Percentiles rank a stretch among this genome's conserved stretches.
These are phyloP conservation scores for Nudaria mundana DNA, from an alignment of 2,888 invertebrate species.

Conservation along the genomic window DNA sequence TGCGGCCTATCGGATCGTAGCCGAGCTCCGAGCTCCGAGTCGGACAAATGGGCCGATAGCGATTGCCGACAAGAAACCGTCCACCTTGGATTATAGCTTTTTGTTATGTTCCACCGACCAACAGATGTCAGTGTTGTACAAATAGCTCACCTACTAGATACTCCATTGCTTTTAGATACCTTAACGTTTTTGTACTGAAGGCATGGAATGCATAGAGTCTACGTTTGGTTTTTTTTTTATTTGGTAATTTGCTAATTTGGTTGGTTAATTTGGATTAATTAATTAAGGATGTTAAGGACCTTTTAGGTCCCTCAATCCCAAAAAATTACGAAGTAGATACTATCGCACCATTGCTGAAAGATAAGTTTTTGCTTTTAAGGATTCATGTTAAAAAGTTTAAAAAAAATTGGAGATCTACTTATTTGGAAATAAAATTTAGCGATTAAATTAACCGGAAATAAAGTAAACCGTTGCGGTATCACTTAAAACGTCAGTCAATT, in stretches of 20 bases:
- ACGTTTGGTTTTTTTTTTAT: too few relatives aligned
- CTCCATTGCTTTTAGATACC: conserved; percentile 23
- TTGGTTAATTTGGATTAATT: too few relatives aligned
- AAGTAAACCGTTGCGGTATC: conserved; percentile 21
- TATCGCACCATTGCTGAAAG: too few relatives aligned
- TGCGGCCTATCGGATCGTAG: conserved; percentile 60
- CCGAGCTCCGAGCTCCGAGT: conserved; percentile 42
- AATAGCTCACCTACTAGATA: conserved; percentile 28
- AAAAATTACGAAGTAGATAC: too few relatives aligned
- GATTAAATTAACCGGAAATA: conserved; percentile 21
- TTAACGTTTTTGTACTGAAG: too few relatives aligned
- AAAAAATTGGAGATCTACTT: too few relatives aligned
- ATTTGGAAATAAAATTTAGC: conserved; percentile 18
- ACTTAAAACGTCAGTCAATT: conserved; percentile 52
- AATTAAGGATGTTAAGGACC: too few relatives aligned
- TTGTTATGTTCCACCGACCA: conserved; percentile 26
- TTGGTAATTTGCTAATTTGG: too few relatives aligned
- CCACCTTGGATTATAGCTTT: conserved; percentile 39
- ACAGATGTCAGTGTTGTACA: conserved; percentile 33
- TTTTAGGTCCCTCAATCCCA: too few relatives aligned
- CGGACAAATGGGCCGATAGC: conserved; percentile 52
- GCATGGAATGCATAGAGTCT: too few relatives aligned
- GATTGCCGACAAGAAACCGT: conserved; percentile 28
- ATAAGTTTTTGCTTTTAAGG: too few relatives aligned
- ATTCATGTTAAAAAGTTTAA: too few relatives aligned